phyloP scores from a whole-genome alignment of 2,888 invertebrate genomes.

The Camptogramma bilineatum region DNA sequence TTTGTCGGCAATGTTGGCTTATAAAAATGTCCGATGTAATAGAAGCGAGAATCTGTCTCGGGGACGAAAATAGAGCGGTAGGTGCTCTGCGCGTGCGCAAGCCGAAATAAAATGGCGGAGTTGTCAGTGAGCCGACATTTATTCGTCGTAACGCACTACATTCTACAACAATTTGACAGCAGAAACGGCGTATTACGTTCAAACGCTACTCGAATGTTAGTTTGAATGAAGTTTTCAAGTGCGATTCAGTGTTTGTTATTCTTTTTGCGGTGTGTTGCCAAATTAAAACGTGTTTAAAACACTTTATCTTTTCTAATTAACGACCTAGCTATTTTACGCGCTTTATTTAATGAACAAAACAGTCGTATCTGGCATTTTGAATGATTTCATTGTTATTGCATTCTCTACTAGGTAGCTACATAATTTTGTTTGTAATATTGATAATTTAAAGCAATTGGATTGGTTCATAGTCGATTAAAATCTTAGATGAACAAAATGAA shows the following conservation, averaged over 20 bases:
- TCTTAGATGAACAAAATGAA: conserved; percentile 13
- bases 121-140: conserved; percentile 65
- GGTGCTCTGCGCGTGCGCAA: conserved; percentile 64
- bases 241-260: conserved; percentile 55
- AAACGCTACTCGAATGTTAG: conserved; percentile 55
- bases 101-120: conserved; percentile 70
- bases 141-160: conserved; percentile 63
- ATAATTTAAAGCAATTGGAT: neutral
- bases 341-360: conserved; percentile 13
- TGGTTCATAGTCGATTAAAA: conserved; percentile 1
- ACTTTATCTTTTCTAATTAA: conserved; percentile 32
- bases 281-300: conserved; percentile 34
- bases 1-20: conserved; percentile 75
- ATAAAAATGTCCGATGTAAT: conserved; percentile 74
- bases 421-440: neutral
- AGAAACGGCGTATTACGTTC: conserved; percentile 56
- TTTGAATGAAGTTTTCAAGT: conserved; percentile 60
- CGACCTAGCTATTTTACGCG: conserved; percentile 26
- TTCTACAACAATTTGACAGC: conserved; percentile 66
- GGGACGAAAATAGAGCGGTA: conserved; percentile 70
- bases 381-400: conserved; percentile 11
- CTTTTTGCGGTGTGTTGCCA: conserved; percentile 37
- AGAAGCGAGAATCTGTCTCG: conserved; percentile 70
- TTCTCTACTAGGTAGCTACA: neutral
- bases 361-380: conserved; percentile 2